These are phyloP conservation scores for Girardinus metallicus DNA, from an alignment of 2,797 vertebrate genomes.

Conservation along the genomic window DNA sequence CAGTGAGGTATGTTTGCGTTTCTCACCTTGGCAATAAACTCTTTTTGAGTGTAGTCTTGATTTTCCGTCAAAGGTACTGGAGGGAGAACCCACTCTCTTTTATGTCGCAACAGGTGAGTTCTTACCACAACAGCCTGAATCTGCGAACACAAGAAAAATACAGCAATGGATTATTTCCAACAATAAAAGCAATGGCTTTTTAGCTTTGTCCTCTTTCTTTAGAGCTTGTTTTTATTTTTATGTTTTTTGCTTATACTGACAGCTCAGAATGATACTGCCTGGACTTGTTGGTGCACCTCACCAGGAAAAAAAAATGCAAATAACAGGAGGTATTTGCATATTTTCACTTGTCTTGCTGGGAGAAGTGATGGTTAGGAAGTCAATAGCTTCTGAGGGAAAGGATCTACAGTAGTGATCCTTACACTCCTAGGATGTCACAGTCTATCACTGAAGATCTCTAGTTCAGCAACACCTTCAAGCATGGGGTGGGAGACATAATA, in stretches of 20 bases:
- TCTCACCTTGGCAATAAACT: slow-evolving; percentile 88
- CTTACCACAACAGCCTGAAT: slow-evolving; percentile 27
- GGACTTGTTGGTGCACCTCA: not conserved
- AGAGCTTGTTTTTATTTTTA: not conserved
- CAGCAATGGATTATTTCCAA: not conserved
- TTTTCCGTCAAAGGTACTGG: slow-evolving; percentile 86
- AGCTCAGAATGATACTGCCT: not conserved
- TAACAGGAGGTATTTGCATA: too few species aligned
- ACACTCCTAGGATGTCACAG: not conserved
- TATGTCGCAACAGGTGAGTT: slow-evolving; percentile 37
- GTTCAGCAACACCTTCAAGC: not conserved
- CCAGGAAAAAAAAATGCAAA: not conserved
- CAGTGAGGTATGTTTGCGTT: not conserved
- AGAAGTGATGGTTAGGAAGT: not conserved
- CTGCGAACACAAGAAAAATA: slow-evolving; percentile 12
- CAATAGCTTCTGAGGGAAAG: not conserved
- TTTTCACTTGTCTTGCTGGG: too few species aligned
- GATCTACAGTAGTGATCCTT: not conserved
- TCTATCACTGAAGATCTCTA: not conserved
- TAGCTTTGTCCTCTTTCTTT: not conserved
- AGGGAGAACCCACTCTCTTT: slow-evolving; percentile 90
- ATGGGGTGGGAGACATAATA: not conserved
- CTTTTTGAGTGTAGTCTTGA: slow-evolving; percentile 79
- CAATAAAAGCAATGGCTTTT: not conserved
- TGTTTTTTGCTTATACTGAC: not conserved